Evolutionary conservation across 1,140 invertebrate genomes (phyloP).

Genomic region (Drosophila nigromelanica): DNA sequence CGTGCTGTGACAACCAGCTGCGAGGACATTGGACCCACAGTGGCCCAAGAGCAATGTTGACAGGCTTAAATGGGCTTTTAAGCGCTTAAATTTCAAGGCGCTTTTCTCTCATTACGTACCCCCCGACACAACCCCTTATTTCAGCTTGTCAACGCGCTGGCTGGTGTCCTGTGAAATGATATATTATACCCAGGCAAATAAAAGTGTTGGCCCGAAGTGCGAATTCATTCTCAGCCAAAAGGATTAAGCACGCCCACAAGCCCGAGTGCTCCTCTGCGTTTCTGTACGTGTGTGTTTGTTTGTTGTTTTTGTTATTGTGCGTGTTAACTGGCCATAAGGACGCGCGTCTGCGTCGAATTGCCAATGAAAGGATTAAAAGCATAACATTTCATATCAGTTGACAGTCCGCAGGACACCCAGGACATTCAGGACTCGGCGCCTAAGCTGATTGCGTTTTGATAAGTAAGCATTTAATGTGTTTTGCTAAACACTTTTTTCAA

Average conservation of each 20-base stretch:
- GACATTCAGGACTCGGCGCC: constrained; percentile 32
- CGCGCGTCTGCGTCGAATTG: constrained; percentile 45
- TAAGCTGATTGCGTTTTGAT: constrained; percentile 77
- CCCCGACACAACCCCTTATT: not conserved
- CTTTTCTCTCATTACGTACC: constrained; percentile 46
- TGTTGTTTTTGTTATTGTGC: constrained; percentile 21
- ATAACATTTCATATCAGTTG: constrained; percentile 66
- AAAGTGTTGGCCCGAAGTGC: constrained; percentile 62
- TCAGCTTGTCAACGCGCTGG: constrained; percentile 14
- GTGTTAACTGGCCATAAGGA: constrained; percentile 48
- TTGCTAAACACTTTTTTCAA: constrained; percentile 66
- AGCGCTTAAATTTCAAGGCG: constrained; percentile 57
- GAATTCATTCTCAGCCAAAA: constrained; percentile 52
- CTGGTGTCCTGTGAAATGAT: constrained; percentile 36
- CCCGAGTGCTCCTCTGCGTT: not conserved
- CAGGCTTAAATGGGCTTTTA: constrained; percentile 53
- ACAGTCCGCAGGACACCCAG: constrained; percentile 32
- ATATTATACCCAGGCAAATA: constrained; percentile 45
- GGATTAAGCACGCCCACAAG: constrained; percentile 30
- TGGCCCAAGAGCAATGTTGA: constrained; percentile 43
- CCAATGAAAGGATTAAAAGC: constrained; percentile 72
- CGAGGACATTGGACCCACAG: constrained; percentile 20
- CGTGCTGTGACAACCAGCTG: constrained; percentile 32
- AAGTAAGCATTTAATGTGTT: constrained; percentile 83
- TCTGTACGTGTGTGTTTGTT: constrained; percentile 8